Evolutionary conservation across 1,140 invertebrate genomes (phyloP).

Genomic region (Scaptomyza pallida): DNA sequence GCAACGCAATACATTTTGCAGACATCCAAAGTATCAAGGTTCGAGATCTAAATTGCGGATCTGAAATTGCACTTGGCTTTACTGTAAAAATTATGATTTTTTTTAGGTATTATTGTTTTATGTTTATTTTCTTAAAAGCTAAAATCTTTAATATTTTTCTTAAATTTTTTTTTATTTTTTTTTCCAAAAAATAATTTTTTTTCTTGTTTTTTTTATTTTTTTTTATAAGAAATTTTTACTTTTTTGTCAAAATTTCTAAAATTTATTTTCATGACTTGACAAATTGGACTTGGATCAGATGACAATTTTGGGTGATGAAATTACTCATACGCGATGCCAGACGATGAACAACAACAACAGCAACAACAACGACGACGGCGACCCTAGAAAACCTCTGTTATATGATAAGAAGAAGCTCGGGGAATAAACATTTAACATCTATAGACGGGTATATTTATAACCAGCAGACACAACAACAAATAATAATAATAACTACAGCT

Average conservation of each 20-base stretch:
- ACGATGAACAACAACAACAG: slow-evolving; percentile 56
- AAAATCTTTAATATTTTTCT: no score
- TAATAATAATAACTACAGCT: slow-evolving; percentile 5
- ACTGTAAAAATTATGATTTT: no score
- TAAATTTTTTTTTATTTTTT: no score
- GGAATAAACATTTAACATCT: slow-evolving; percentile 29
- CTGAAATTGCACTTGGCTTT: no score
- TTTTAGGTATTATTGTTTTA: no score
- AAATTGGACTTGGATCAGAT: background rate
- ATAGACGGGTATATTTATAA: slow-evolving; percentile 27
- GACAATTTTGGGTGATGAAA: slow-evolving; percentile 58
- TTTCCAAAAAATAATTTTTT: no score
- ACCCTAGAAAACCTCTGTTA: slow-evolving; percentile 37
- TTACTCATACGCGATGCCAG: slow-evolving; percentile 50
- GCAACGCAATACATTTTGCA: slow-evolving; percentile 16
- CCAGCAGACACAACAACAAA: slow-evolving; percentile 11
- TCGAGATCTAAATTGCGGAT: slow-evolving; percentile 21
- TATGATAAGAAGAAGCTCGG: slow-evolving; percentile 41
- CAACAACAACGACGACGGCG: slow-evolving; percentile 39
- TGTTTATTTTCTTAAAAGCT: no score
- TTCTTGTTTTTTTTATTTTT: no score
- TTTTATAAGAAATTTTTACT: background rate
- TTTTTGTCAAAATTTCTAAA: no score
- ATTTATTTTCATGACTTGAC: no score
- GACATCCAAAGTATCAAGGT: slow-evolving; percentile 23